Base-by-base conservation (phyloP, 2,797 vertebrate species). In the Danionella dracula region DNA sequence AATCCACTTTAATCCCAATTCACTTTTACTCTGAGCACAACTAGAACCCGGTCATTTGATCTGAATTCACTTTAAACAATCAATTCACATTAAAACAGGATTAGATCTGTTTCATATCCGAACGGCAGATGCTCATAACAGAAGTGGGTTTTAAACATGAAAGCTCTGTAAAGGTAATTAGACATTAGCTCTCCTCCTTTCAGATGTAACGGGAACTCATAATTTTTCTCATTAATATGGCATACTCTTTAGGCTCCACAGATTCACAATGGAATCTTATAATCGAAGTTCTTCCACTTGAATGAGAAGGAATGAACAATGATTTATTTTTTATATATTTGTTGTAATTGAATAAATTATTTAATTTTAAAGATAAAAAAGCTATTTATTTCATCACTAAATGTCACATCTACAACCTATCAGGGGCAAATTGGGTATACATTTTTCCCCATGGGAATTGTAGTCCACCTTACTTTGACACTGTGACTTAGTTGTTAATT, bases 381-480 rank as follows among this genome's bases (percentile, higher is more conserved):
- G n/a, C n/a, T n/a, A n/a, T n/a, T n/a, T n/a, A n/a, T n/a, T n/a
- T n/a, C n/a, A n/a, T n/a, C n/a, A 9, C 31, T 13, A 12, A 29
- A 15, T 9, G 32, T 34, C 12, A 15, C 17, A 2, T 11, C 4
- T 3, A 27, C 23, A 27, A 6, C 3, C 6, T 27, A 3, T 6
- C 23, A 27, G 3, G 23, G 6, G 6, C 23, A 3, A 27, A 27
- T 3, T 3, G 23, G 3, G 23, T 27, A 3, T 27, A 3, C 23
- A 27, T 27, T 27, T 27, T 3, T 27, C 8, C n/a, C 4, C 16
- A 44, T 21, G 5, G 12, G 41, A 27, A 6, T 27, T 27, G 3
- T 27, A 27, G 23, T 71, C 70, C 68, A 72, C 75, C 65, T 37
- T 53, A 21, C 53, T 60, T 50, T 13, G 76, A 77, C 72, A 76